A percentile compares a stretch with the other conserved stretches of the same genome.
These are phyloP conservation scores for Aphis craccivora DNA, from an alignment of 1,140 invertebrate species.

Conservation along the genomic window DNA sequence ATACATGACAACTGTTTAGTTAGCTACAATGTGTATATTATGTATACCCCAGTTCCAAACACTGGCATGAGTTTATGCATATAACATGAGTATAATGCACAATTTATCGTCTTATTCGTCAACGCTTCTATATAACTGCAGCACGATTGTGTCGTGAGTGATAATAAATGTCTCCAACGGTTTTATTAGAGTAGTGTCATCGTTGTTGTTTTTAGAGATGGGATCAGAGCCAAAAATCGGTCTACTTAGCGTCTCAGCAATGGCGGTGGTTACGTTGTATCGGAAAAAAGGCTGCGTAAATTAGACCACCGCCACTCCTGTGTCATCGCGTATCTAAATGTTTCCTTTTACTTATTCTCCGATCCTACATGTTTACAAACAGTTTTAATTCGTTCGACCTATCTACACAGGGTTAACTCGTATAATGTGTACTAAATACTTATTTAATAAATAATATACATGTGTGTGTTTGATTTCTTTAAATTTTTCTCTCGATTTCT, in stretches of 20 bases:
- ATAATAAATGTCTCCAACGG: neutral
- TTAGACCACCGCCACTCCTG: neutral
- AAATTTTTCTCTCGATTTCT: neutral
- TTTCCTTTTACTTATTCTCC: neutral
- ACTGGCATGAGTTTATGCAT: neutral
- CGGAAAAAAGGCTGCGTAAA: conserved; percentile 32
- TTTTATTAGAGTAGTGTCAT: conserved; percentile 31
- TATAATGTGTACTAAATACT: neutral
- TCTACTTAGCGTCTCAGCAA: conserved; percentile 10
- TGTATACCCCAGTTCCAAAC: too few relatives aligned
- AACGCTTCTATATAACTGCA: neutral
- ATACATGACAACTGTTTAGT: neutral
- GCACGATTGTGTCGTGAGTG: neutral
- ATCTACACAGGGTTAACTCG: neutral
- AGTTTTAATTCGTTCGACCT: neutral
- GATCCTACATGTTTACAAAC: neutral
- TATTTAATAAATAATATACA: neutral
- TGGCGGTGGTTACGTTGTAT: neutral
- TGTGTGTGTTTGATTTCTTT: neutral
- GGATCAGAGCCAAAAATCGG: conserved; percentile 12
- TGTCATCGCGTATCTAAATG: neutral
- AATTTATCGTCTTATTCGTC: neutral
- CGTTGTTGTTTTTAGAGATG: conserved; percentile 2
- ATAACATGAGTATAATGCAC: neutral
- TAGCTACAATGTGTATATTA: neutral